Evolutionary conservation across 2,113 vertebrate species (phyloP).

Genomic region (Chloropsis cyanopogon): DNA sequence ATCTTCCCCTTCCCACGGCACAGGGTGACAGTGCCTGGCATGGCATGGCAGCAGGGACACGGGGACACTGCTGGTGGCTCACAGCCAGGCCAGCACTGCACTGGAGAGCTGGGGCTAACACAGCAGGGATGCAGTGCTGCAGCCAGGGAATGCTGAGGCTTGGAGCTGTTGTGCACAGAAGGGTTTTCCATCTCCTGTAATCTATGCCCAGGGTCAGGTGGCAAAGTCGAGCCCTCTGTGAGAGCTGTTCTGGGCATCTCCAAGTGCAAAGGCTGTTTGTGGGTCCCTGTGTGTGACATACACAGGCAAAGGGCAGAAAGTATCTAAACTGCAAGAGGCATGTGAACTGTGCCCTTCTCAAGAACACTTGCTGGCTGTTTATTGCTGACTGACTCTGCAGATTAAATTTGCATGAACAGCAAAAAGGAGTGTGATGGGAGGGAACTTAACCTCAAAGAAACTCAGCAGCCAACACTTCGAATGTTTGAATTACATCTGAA

Average conservation of each 20-base stretch:
- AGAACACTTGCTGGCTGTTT: neutral
- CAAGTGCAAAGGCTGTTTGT: neutral
- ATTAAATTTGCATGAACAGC: conserved; percentile 29
- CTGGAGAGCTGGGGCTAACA: neutral
- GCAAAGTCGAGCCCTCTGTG: neutral
- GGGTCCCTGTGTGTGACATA: neutral
- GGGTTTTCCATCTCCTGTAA: neutral
- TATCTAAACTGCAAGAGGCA: neutral
- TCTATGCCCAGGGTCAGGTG: neutral
- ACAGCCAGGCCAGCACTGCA: neutral
- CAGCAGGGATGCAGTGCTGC: neutral
- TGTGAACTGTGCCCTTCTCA: neutral
- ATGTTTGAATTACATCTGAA: conserved; percentile 24
- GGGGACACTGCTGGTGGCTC: neutral
- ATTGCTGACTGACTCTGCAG: conserved; percentile 12
- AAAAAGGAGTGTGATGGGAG: neutral
- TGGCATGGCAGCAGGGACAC: accelerated
- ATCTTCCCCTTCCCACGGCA: accelerated
- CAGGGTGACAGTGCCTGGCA: accelerated
- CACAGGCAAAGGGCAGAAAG: neutral
- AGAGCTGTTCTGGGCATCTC: neutral
- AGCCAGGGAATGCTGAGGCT: neutral
- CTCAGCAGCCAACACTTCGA: neutral
- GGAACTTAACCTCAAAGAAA: conserved; percentile 16
- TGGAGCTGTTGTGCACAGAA: neutral